Conservation (phyloP, 2,888 invertebrate genomes). For the Cerastoderma edule region DNA sequence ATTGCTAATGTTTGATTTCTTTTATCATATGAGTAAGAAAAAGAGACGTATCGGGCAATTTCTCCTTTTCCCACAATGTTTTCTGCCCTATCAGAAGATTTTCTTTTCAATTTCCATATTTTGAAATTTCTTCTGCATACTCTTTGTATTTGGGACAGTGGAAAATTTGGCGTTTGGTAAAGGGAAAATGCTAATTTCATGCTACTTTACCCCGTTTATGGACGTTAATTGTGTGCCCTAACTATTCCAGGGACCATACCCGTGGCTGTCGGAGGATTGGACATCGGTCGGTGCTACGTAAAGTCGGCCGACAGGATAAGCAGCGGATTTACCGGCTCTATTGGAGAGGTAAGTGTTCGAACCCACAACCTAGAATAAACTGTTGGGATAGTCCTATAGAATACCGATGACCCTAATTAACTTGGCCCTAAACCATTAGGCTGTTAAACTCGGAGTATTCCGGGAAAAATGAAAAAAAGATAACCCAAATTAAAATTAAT, state of each 20-base stretch:
- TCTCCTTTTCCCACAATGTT: background rate
- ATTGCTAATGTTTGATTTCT: no score
- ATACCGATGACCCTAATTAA: no score
- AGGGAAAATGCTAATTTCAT: background rate
- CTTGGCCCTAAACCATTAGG: background rate
- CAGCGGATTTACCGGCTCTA: slow-evolving; percentile 31
- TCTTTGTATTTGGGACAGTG: background rate
- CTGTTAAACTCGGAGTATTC: background rate
- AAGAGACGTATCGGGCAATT: background rate
- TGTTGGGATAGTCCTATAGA: no score
- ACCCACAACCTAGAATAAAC: no score
- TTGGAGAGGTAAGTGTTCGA: slow-evolving; percentile 33
- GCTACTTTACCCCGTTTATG: background rate
- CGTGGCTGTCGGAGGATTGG: slow-evolving; percentile 43
- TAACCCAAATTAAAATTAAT: no score
- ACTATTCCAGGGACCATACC: slow-evolving; percentile 30
- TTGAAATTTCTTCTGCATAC: background rate
- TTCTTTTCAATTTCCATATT: background rate
- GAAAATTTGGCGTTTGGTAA: background rate
- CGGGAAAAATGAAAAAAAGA: background rate
- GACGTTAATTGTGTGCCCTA: no score
- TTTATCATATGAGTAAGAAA: no score
- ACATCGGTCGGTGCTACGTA: slow-evolving; percentile 38
- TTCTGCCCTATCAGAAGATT: background rate
- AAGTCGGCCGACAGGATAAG: background rate